Evolutionary conservation across 2,888 invertebrate genomes (phyloP).

Genomic region (Acleris sparsana): DNA sequence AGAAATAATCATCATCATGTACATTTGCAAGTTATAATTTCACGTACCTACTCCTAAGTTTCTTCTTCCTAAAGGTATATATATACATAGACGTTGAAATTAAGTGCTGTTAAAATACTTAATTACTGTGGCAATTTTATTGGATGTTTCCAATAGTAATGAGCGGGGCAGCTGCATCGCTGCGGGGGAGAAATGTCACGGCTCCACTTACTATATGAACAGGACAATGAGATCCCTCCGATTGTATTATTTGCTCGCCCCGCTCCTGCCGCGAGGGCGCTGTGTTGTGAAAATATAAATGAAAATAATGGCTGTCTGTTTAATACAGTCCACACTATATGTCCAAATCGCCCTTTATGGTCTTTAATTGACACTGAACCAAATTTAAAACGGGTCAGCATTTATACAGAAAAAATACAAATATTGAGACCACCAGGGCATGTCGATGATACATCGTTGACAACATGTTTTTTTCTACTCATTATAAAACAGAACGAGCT

Average conservation of each 20-base stretch:
- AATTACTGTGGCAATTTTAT: constrained; percentile 53
- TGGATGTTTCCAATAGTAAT: constrained; percentile 51
- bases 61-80: background rate
- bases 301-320: constrained; percentile 28
- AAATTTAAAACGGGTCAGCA: constrained; percentile 20
- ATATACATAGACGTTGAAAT: constrained; percentile 41
- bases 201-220: constrained; percentile 49
- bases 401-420: constrained; percentile 8
- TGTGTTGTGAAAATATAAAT: constrained; percentile 36
- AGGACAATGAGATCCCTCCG: constrained; percentile 57
- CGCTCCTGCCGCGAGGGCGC: constrained; percentile 41
- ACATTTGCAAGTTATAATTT: constrained; percentile 33
- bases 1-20: constrained; percentile 43
- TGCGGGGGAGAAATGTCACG: constrained; percentile 67
- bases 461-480: constrained; percentile 22
- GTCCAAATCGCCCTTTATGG: constrained; percentile 25
- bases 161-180: constrained; percentile 61
- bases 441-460: constrained; percentile 30
- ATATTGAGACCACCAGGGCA: constrained; percentile 34
- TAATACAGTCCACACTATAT: constrained; percentile 21
- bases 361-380: constrained; percentile 23
- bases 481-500: constrained; percentile 29
- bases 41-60: background rate
- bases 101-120: constrained; percentile 42
- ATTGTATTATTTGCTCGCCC: constrained; percentile 50